phyloP scores from a whole-genome alignment of 2,888 invertebrate species.

The Laothoe populi region DNA sequence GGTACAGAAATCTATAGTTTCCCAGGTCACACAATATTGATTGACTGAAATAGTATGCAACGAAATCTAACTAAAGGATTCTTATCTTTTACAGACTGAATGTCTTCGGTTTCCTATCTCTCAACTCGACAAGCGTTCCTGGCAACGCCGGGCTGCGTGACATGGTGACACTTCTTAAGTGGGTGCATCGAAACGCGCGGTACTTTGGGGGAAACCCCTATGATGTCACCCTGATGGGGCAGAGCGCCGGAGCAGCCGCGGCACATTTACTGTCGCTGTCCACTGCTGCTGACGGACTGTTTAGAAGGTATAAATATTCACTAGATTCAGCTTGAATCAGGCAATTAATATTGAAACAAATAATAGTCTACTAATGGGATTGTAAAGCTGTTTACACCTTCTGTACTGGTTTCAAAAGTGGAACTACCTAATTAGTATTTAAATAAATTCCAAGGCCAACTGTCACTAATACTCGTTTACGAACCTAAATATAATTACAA shows the following conservation, averaged over 20 bases:
- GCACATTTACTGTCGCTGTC: slow-evolving; percentile 68
- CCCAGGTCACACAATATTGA: too few relatives aligned
- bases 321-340: not conserved
- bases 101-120: slow-evolving; percentile 73
- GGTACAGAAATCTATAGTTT: too few relatives aligned
- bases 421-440: not conserved
- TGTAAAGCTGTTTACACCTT: not conserved
- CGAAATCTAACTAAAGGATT: too few relatives aligned
- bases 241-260: slow-evolving; percentile 69
- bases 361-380: not conserved
- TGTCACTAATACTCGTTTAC: not conserved
- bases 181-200: slow-evolving; percentile 68
- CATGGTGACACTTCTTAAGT: slow-evolving; percentile 66
- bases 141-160: slow-evolving; percentile 80
- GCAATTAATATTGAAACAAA: not conserved
- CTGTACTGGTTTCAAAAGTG: not conserved
- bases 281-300: slow-evolving; percentile 62
- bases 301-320: slow-evolving; percentile 54
- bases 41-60: too few relatives aligned
- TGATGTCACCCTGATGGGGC: slow-evolving; percentile 71
- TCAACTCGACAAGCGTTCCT: slow-evolving; percentile 64
- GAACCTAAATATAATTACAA: not conserved
- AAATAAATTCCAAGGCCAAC: not conserved
- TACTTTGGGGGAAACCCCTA: slow-evolving; percentile 72
- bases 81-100: slow-evolving; percentile 69